phyloP scores from a whole-genome alignment of 2,888 invertebrate genomes.

The Orthosia gothica region DNA sequence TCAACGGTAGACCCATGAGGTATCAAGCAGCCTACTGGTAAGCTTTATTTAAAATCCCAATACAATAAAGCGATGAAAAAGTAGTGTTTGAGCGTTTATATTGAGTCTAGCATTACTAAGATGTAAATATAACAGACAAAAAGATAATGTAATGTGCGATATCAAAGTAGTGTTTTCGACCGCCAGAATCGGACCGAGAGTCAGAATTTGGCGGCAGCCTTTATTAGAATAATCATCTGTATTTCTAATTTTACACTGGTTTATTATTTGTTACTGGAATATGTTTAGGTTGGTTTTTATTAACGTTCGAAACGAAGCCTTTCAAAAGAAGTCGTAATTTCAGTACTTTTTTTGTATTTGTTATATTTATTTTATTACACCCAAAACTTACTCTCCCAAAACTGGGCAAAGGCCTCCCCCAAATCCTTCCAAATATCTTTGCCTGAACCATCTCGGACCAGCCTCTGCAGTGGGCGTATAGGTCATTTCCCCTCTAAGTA shows the following conservation, averaged over 20 bases:
- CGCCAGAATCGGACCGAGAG: conserved; percentile 17
- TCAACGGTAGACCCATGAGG: conserved; percentile 23
- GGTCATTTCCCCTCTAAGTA: too few relatives aligned
- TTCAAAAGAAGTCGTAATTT: not conserved
- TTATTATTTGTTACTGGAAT: not conserved
- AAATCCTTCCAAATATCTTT: too few relatives aligned
- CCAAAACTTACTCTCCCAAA: too few relatives aligned
- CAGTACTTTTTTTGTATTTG: too few relatives aligned
- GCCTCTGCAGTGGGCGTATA: too few relatives aligned
- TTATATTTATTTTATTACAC: too few relatives aligned
- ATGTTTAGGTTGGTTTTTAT: not conserved
- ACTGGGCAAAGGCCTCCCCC: too few relatives aligned
- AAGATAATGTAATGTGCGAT: conserved; percentile 8
- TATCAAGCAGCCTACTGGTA: conserved; percentile 45
- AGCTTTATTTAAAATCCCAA: not conserved
- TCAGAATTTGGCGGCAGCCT: conserved; percentile 8
- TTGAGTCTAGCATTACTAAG: conserved; percentile 14
- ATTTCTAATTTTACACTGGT: not conserved
- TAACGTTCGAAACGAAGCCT: not conserved
- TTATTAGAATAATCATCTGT: not conserved
- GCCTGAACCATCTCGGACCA: too few relatives aligned
- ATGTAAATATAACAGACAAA: conserved; percentile 19
- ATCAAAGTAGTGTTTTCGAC: conserved; percentile 23
- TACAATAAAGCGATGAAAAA: not conserved
- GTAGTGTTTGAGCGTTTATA: conserved; percentile 17